These are phyloP conservation scores for Muntiacus reevesi DNA, from an alignment of 2,113 vertebrate genomes.

Conservation along the genomic window DNA sequence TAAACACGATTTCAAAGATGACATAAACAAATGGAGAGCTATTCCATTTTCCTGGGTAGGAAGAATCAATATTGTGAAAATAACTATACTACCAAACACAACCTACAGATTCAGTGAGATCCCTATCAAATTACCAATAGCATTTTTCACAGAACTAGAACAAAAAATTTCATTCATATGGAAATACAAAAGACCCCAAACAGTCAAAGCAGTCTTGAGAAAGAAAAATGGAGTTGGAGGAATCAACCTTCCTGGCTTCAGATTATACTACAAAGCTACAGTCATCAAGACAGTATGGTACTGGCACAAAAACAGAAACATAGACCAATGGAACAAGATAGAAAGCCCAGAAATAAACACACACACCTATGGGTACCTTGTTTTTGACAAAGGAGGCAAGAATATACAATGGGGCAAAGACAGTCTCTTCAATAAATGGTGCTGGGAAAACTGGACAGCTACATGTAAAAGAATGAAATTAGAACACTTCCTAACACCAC, in stretches of 20 bases:
- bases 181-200: not conserved
- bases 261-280: not conserved
- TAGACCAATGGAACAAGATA: not conserved
- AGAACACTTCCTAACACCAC: not conserved
- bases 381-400: not conserved
- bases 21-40: not conserved
- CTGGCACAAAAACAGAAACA: not conserved
- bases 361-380: not conserved
- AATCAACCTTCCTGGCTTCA: not conserved
- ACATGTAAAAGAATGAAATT: not conserved
- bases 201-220: not conserved
- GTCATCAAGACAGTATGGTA: not conserved
- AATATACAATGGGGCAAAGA: not conserved
- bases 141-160: not conserved
- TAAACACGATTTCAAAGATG: not conserved
- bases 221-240: not conserved
- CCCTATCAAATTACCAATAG: not conserved
- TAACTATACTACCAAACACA: not conserved
- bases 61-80: not conserved
- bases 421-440: not conserved
- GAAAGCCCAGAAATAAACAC: not conserved
- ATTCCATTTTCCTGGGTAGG: not conserved
- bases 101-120: not conserved
- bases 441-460: not conserved
- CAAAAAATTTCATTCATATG: not conserved